A percentile compares a stretch with the other conserved stretches of the same genome.
These are phyloP conservation scores for Myopa testacea DNA, from an alignment of 2,888 invertebrate species.

Conservation along the genomic window DNA sequence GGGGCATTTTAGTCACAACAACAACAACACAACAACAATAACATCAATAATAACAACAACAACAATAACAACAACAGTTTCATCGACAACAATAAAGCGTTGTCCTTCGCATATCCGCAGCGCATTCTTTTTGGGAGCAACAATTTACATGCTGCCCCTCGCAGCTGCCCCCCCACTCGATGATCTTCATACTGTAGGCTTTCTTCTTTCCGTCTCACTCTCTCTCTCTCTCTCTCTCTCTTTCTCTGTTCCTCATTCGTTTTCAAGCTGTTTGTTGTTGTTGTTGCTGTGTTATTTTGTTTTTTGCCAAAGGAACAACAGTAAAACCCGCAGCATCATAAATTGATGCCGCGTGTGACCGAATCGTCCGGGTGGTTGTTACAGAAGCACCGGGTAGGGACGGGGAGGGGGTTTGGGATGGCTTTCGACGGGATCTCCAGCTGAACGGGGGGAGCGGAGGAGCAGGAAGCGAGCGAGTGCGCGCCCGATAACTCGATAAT, in stretches of 20 bases:
- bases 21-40: too few species aligned
- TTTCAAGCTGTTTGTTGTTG: constrained; percentile 22
- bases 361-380: background rate
- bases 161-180: constrained; percentile 49
- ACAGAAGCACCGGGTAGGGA: background rate
- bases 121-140: constrained; percentile 51
- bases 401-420: background rate
- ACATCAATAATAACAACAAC: too few species aligned
- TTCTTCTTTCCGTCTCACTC: background rate
- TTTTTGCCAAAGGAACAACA: constrained; percentile 50
- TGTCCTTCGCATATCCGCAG: constrained; percentile 44
- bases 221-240: background rate
- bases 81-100: constrained; percentile 31
- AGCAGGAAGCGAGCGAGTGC: constrained; percentile 55
- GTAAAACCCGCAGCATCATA: constrained; percentile 66
- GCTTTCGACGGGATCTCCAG: background rate
- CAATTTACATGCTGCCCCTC: constrained; percentile 64
- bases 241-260: constrained; percentile 12
- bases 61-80: background rate
- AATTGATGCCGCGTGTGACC: constrained; percentile 57
- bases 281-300: constrained; percentile 33
- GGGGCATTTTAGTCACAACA: too few species aligned
- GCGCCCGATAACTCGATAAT: constrained; percentile 69
- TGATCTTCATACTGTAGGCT: background rate
- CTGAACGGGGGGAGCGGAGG: constrained; percentile 32